These are phyloP conservation scores for Pararge aegeria DNA, from an alignment of 1,140 invertebrate species.

Conservation along the genomic window DNA sequence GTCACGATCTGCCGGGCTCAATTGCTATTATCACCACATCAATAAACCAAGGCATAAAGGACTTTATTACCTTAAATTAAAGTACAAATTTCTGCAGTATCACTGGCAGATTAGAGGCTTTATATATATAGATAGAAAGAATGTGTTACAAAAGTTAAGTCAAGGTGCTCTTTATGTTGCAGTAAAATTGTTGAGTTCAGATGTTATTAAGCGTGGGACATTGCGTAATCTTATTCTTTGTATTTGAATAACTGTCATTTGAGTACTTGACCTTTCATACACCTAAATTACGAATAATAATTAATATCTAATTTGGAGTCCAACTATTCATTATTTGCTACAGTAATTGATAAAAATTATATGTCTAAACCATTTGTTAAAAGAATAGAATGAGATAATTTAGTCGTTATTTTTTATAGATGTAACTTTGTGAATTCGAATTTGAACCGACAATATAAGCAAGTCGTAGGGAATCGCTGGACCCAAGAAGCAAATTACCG, in stretches of 20 bases:
- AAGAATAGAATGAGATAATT: no score
- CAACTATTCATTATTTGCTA: no score
- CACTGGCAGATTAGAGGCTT: constrained; percentile 12
- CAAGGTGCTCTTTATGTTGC: constrained; percentile 31
- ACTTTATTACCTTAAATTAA: constrained; percentile 9
- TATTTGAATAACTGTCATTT: not conserved
- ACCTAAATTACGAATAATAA: no score
- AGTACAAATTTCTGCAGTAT: not conserved
- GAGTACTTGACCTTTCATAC: constrained; percentile 3
- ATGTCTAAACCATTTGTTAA: no score
- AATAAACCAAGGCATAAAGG: constrained; percentile 16
- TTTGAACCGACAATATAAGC: no score
- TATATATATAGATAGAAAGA: constrained; percentile 34
- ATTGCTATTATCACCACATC: constrained; percentile 29
- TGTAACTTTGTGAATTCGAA: no score
- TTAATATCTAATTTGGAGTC: no score
- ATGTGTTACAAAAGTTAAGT: constrained; percentile 37
- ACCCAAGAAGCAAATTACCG: no score
- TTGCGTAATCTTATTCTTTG: not conserved
- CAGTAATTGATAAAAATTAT: no score
- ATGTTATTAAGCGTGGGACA: not conserved
- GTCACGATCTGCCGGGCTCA: constrained; percentile 51
- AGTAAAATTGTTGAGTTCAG: constrained; percentile 6
- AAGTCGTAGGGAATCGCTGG: no score
- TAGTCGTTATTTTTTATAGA: no score